These are phyloP conservation scores for Apocheima hispidaria DNA, from an alignment of 2,888 invertebrate species.

Conservation along the genomic window DNA sequence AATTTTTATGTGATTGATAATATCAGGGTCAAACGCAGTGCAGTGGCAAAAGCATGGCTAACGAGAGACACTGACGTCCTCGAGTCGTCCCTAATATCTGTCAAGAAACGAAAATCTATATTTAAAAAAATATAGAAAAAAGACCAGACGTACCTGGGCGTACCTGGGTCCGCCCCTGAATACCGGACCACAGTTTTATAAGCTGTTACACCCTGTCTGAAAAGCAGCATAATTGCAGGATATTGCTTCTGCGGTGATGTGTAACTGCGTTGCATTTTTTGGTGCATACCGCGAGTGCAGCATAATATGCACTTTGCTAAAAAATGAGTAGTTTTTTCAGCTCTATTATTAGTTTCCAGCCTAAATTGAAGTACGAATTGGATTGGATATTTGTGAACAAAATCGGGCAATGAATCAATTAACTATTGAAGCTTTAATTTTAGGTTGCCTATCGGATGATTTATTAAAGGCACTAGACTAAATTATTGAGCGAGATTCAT, in stretches of 20 bases:
- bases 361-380: neutral
- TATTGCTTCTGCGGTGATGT: constrained; percentile 47
- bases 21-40: too few relatives aligned
- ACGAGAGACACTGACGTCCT: too few relatives aligned
- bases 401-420: constrained; percentile 24
- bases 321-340: too few relatives aligned
- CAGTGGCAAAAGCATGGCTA: too few relatives aligned
- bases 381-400: neutral
- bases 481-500: constrained; percentile 6
- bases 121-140: too few relatives aligned
- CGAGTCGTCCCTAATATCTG: too few relatives aligned
- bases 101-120: too few relatives aligned
- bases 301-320: neutral
- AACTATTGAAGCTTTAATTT: constrained; percentile 19
- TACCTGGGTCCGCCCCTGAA: constrained; percentile 2
- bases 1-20: too few relatives aligned
- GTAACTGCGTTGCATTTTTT: constrained; percentile 42
- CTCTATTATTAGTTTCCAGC: too few relatives aligned
- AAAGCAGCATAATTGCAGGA: constrained; percentile 61
- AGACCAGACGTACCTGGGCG: too few relatives aligned
- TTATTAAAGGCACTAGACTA: constrained; percentile 18
- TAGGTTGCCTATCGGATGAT: constrained; percentile 5
- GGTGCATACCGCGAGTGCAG: too few relatives aligned
- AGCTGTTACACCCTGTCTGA: constrained; percentile 52
- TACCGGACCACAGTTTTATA: constrained; percentile 32